Evolutionary conservation across 2,797 vertebrate species (phyloP), one percentile per base, ranked within the genome.

Genomic region (Epinephelus malabaricus): DNA sequence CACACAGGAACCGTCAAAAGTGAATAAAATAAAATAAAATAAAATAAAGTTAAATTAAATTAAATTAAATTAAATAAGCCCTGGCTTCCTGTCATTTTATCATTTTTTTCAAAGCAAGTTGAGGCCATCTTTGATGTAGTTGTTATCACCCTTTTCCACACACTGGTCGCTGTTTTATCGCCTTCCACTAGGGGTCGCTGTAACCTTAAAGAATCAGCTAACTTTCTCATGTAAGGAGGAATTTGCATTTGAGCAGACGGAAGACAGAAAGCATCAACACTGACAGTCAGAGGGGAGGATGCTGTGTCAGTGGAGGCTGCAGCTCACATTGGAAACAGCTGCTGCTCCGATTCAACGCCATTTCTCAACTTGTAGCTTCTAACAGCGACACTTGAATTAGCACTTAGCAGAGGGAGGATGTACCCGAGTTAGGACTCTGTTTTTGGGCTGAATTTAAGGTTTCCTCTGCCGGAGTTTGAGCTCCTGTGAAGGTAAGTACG

Each of bases 161-260:
- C 1, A 7, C n/a, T 17, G 2, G 38, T 2, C 19, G 18, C 45
- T 5, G 50, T n/a, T 70, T 13, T 2, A 9, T 64, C 34, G 3
- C 50, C 71, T 11, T 17, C 86, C 92, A 25, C 2, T 43, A 46
- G 92, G 53, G 81, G 91, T 61, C 92, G 83, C 88, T 88, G 84
- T 40, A 72, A 61, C 30, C 62, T n/a, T 73, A 55, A 72, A 21
- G 1, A 76, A 80, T 67, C 58, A 0, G 18, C 3, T n/a, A 53
- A 68, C 60, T 74, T 60, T 73, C 23, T 6, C 47, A 8, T 2
- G n/a, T 23, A 6, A 47, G 72, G 70, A 69, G 79, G 86, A 77
- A 65, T 84, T 87, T 71, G 58, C 61, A 34, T 83, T 61, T 6
- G 73, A 75, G 6, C 76, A 69, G 77, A 79, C 74, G 58, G 73